phyloP scores from a whole-genome alignment of 2,888 invertebrate species.

The Dioctria linearis region DNA sequence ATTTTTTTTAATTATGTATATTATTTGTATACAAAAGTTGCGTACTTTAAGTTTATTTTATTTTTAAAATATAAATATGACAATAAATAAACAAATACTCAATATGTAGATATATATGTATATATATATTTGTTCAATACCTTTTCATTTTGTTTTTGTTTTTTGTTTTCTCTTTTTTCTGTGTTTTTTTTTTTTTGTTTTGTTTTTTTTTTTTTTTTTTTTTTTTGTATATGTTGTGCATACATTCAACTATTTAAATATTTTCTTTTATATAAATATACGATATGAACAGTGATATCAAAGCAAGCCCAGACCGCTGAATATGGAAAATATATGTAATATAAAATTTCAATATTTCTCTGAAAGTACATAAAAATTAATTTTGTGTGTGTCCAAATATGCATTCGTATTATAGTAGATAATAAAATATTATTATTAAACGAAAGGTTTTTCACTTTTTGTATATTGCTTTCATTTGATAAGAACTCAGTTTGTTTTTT shows the following conservation, averaged over 20 bases:
- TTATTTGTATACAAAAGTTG: slow-evolving; percentile 52
- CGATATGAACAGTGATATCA: slow-evolving; percentile 71
- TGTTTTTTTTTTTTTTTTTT: neutral
- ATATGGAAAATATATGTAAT: neutral
- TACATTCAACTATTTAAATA: slow-evolving; percentile 59
- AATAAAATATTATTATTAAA: neutral
- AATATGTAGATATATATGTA: slow-evolving; percentile 15
- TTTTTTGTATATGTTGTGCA: slow-evolving; percentile 52
- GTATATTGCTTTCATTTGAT: slow-evolving; percentile 18
- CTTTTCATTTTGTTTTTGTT: slow-evolving; percentile 27
- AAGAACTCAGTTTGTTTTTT: slow-evolving; percentile 13
- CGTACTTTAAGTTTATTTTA: slow-evolving; percentile 31
- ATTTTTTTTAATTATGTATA: slow-evolving; percentile 35
- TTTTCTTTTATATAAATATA: slow-evolving; percentile 66
- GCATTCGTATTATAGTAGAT: too few relatives aligned
- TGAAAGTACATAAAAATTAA: slow-evolving; percentile 57
- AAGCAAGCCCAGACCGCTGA: slow-evolving; percentile 67
- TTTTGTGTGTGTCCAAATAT: neutral
- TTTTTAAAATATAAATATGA: slow-evolving; percentile 51
- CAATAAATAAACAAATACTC: slow-evolving; percentile 51
- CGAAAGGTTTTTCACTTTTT: slow-evolving; percentile 12
- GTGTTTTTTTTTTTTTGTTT: too few relatives aligned
- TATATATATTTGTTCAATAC: slow-evolving; percentile 58
- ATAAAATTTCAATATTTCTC: slow-evolving; percentile 11
- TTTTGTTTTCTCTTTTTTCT: too few relatives aligned